These are phyloP conservation scores for Xyliphius kryptos DNA, from an alignment of 2,113 vertebrate genomes.

Conservation along the genomic window DNA sequence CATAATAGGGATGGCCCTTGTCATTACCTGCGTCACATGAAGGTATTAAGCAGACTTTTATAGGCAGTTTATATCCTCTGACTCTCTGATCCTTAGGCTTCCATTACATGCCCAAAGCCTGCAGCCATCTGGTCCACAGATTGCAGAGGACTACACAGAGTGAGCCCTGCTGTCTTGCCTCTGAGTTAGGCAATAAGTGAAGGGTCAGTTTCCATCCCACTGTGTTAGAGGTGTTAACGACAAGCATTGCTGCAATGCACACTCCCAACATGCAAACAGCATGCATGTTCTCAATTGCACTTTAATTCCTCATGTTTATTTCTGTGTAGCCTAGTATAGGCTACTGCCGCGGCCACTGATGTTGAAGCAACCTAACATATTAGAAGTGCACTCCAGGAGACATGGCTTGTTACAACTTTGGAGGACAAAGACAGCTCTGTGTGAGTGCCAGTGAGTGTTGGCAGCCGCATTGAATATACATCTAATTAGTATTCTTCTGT, in stretches of 20 bases:
- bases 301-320: conserved; percentile 39
- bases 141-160: conserved; percentile 60
- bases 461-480: conserved; percentile 73
- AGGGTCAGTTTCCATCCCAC: conserved; percentile 58
- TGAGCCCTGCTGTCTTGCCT: conserved; percentile 70
- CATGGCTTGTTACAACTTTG: conserved; percentile 34
- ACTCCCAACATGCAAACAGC: conserved; percentile 7
- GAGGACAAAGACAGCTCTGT: conserved; percentile 71
- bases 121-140: conserved; percentile 74
- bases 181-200: conserved; percentile 72
- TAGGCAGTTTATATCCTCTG: conserved; percentile 53
- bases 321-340: conserved; percentile 40
- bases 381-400: conserved; percentile 29
- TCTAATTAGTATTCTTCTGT: conserved; percentile 92
- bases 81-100: conserved; percentile 56
- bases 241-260: conserved; percentile 10
- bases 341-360: conserved; percentile 17
- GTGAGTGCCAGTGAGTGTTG: conserved; percentile 66
- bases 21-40: too few species aligned
- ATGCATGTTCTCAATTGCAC: conserved; percentile 10
- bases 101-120: conserved; percentile 64
- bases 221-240: conserved; percentile 47
- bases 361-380: conserved; percentile 9
- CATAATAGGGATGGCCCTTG: too few species aligned
- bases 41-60: too few species aligned